phyloP scores from a whole-genome alignment of 2,113 vertebrate species.

The Chloropsis cyanopogon region DNA sequence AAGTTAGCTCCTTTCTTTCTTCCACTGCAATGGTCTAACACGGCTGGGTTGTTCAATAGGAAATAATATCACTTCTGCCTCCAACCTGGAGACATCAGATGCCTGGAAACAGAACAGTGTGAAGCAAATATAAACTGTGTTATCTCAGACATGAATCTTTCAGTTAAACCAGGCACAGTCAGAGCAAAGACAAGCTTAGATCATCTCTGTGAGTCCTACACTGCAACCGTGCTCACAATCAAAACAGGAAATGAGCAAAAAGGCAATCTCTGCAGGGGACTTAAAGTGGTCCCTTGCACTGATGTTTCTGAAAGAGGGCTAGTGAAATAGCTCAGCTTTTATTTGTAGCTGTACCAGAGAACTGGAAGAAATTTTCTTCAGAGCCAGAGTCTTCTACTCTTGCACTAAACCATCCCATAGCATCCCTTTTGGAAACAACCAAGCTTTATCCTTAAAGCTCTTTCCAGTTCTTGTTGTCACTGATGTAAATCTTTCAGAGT shows the following conservation, averaged over 20 bases:
- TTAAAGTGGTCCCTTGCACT: background rate
- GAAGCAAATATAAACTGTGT: background rate
- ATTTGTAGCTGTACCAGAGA: background rate
- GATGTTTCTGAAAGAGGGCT: rapidly evolving
- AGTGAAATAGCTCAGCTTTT: background rate
- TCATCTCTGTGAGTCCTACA: background rate
- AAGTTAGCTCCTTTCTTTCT: background rate
- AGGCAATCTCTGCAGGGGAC: background rate
- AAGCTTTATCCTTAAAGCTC: background rate
- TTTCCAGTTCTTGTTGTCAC: background rate
- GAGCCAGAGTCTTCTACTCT: background rate
- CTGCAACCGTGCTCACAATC: background rate
- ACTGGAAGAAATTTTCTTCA: background rate
- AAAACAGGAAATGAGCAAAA: background rate
- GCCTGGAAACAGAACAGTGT: background rate
- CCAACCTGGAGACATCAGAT: background rate
- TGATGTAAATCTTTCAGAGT: background rate
- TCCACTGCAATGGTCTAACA: background rate
- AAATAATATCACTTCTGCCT: background rate
- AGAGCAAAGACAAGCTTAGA: background rate
- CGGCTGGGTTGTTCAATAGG: background rate
- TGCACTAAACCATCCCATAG: background rate
- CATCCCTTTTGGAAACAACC: background rate
- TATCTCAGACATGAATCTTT: background rate
- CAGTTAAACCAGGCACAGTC: background rate